phyloP scores from a whole-genome alignment of 2,113 vertebrate species.

The Anguilla japonica region DNA sequence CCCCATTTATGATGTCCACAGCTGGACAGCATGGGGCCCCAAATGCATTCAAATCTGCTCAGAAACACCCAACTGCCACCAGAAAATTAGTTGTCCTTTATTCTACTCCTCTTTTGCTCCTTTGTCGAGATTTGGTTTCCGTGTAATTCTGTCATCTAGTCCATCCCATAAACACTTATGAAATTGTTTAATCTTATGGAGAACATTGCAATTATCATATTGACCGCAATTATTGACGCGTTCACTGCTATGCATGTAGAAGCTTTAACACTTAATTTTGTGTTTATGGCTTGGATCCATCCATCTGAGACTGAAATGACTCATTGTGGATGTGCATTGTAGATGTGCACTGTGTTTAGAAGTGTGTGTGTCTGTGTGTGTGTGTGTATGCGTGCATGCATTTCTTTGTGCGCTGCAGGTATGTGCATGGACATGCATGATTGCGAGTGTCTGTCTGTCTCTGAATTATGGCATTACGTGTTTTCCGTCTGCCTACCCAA shows the following conservation, averaged over 20 bases:
- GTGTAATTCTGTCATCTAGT: neutral
- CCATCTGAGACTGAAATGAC: slow-evolving; percentile 38
- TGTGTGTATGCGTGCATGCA: neutral
- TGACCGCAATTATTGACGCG: neutral
- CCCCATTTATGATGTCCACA: slow-evolving; percentile 53
- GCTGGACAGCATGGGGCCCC: slow-evolving; percentile 49
- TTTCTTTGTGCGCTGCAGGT: neutral
- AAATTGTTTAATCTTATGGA: slow-evolving; percentile 5
- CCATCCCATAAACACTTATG: neutral
- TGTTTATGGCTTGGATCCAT: neutral
- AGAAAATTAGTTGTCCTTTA: slow-evolving; percentile 3
- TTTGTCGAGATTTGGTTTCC: slow-evolving; percentile 7
- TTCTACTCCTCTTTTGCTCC: slow-evolving; percentile 1
- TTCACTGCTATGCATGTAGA: neutral
- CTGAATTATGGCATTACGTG: neutral
- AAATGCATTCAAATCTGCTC: slow-evolving; percentile 18
- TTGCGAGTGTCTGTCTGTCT: neutral
- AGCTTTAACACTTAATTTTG: neutral
- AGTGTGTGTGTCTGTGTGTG: neutral
- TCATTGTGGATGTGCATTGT: slow-evolving; percentile 27
- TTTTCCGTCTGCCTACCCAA: neutral
- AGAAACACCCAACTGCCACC: neutral
- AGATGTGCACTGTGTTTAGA: neutral
- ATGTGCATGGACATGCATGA: neutral
- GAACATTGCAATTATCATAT: neutral